Evolutionary conservation across 2,797 vertebrate species (phyloP), one percentile per base, ranked within the genome.

Genomic region (Galago senegalensis): DNA sequence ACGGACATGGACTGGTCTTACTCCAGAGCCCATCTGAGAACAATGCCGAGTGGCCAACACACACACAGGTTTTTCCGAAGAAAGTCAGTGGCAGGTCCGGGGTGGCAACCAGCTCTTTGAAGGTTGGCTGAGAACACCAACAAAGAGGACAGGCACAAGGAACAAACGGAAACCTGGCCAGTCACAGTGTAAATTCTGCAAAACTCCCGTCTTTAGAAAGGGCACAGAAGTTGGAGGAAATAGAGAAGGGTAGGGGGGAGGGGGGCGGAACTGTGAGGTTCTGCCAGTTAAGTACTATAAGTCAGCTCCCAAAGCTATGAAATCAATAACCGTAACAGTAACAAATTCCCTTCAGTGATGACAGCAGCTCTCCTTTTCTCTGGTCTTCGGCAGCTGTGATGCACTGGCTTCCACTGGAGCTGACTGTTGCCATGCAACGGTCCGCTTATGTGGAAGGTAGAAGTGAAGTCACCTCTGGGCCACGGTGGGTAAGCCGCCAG

Each of bases 131-230:
- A 94, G 60, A 83, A 69, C 20, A 34, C 37, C 27, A 72, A 83
- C 43, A 11, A 29, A 94, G 80, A 84, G 23, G 79, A 77, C 81
- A 91, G 73, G 72, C 29, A 20, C 27, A 8, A 23, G 9, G 40
- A 60, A 23, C 8, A 17, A 49, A 53, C 69, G 87, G 53, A 67
- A 46, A 95, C 34, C 23, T 34, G 29, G 27, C 12, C 56, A 49
- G 6, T 79, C 13, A 5, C 1, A 11, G 40, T 89, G 93, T 29
- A 61, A 89, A 49, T 23, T 87, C 61, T 70, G 16, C 11, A 81
- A 87, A 92, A 92, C 25, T 46, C 65, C 89, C 9, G 65, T 76
- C 25, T 89, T 87, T n/a, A 60, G 40, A 76, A 80, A 73, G 49
- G 37, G 23, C 18, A 67, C 34, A 34, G 7, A 87, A 72, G 20